Evolutionary conservation across 1,140 invertebrate genomes (phyloP).

Genomic region (Melitaea cinxia): DNA sequence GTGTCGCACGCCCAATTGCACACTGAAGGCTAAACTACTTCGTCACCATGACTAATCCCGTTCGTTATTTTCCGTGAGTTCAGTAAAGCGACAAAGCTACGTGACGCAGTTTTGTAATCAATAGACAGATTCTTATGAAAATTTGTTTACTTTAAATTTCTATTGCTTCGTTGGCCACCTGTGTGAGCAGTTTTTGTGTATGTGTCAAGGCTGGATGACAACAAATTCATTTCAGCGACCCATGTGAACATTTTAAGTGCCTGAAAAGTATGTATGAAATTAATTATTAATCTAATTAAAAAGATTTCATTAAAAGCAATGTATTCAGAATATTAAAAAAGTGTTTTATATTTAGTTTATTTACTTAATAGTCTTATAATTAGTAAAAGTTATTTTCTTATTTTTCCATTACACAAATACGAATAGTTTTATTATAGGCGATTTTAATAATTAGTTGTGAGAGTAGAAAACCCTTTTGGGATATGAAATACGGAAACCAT

Average conservation of each 20-base stretch:
- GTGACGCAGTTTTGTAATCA: neutral
- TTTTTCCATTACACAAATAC: no score
- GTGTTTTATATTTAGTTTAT: no score
- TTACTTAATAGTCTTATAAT: no score
- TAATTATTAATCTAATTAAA: no score
- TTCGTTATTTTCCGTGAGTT: constrained; percentile 38
- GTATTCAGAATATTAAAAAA: no score
- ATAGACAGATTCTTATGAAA: neutral
- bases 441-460: no score
- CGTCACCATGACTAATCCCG: constrained; percentile 36
- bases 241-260: neutral
- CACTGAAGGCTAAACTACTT: constrained; percentile 20
- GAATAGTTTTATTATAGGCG: no score
- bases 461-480: no score
- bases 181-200: constrained; percentile 17
- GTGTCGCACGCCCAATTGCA: constrained; percentile 29
- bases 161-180: neutral
- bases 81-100: constrained; percentile 1
- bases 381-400: no score
- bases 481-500: no score
- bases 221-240: neutral
- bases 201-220: constrained; percentile 19
- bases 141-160: constrained; percentile 1
- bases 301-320: no score
- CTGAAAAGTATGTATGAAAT: neutral